Conservation (phyloP, 2,797 vertebrate genomes). For the Eulemur rubriventer region DNA sequence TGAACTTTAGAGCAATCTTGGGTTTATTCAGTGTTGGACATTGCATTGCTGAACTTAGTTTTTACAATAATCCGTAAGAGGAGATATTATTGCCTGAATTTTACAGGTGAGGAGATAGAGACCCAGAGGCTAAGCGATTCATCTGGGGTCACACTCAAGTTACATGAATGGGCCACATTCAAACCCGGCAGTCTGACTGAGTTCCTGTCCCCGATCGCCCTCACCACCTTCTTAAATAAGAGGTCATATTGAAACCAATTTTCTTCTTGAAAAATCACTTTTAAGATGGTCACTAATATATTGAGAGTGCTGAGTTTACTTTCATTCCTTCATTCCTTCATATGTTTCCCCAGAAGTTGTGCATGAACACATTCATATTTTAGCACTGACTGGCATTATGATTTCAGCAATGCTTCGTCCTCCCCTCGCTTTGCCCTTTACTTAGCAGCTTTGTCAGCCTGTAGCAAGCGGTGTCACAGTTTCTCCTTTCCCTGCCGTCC, state of each 20-base stretch:
- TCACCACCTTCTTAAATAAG: neutral
- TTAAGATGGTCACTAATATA: neutral
- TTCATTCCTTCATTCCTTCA: slow-evolving; percentile 26
- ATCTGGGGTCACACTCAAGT: neutral
- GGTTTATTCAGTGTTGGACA: neutral
- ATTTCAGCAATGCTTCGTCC: neutral
- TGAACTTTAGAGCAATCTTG: neutral
- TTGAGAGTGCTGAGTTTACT: neutral
- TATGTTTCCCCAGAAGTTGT: neutral
- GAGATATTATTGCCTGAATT: neutral
- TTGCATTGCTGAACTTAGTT: neutral
- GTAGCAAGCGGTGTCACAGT: neutral
- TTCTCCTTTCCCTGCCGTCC: neutral
- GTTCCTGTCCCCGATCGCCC: neutral
- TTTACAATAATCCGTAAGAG: neutral
- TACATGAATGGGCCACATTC: neutral
- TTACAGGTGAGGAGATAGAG: neutral
- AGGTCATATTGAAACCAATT: neutral
- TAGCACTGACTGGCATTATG: neutral
- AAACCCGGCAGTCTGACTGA: neutral
- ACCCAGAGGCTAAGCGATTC: neutral
- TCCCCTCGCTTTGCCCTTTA: neutral
- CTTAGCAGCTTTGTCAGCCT: neutral
- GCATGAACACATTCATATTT: neutral
- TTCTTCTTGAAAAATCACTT: slow-evolving; percentile 1